Conservation (phyloP, 23 tunicate genomes). For the Botrylloides violaceus region DNA sequence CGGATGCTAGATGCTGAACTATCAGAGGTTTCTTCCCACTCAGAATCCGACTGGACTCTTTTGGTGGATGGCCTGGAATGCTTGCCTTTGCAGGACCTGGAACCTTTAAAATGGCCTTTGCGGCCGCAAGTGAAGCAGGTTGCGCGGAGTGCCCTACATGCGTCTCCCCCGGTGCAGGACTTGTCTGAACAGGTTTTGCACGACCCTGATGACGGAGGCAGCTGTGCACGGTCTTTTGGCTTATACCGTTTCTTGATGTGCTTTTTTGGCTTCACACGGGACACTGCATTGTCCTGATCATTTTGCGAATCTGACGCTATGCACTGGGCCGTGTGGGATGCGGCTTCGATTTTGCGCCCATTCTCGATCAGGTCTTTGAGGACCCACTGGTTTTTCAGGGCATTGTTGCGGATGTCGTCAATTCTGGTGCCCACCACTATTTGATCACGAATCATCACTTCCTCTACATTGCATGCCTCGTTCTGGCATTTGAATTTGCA, state of each 20-base stretch:
- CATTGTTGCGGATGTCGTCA: slow-evolving; percentile 3
- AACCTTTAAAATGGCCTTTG: background rate
- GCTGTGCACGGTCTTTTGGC: background rate
- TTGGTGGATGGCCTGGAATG: too few relatives aligned
- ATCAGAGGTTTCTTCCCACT: too few relatives aligned
- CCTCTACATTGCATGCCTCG: background rate
- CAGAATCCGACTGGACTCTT: too few relatives aligned
- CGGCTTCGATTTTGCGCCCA: background rate
- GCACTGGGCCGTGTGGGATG: background rate
- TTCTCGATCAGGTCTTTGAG: background rate
- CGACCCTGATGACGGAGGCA: background rate
- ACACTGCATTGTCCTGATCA: background rate
- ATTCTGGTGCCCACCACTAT: background rate
- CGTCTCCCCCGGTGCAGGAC: background rate
- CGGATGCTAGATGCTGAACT: too few relatives aligned
- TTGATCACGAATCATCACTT: background rate
- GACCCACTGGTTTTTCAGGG: background rate
- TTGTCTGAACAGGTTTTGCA: background rate
- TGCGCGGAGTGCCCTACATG: background rate
- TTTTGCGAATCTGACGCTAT: too few relatives aligned
- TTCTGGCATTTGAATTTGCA: background rate
- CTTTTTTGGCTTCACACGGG: background rate
- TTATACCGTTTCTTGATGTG: background rate
- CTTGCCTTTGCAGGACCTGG: background rate
- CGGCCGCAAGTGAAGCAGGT: background rate